Base-by-base conservation (phyloP, 2,113 vertebrate genomes). In the Esox niger region DNA sequence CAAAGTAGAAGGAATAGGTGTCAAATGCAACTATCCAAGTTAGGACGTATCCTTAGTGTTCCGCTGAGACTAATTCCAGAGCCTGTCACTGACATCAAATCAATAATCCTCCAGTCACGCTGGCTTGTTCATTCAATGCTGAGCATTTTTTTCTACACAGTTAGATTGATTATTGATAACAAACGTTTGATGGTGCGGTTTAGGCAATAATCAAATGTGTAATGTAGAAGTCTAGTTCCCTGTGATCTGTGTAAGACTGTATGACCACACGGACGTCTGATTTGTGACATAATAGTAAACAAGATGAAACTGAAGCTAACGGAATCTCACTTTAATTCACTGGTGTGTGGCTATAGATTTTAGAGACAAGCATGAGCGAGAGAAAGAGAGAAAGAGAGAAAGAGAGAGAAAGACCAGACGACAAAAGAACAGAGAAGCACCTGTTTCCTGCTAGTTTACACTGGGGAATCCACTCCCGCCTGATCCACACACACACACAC, bases 11-110 rank as follows among this genome's bases (percentile, higher is more conserved):
- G 87, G 72, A 90, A 15, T 86, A 88, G 87, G 84, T 84, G 89
- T 85, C 86, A 88, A 86, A 89, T 85, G 82, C 81, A 88, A 90
- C 90, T 90, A 89, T 75, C 80, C 83, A 77, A 78, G 83, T 81
- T 84, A 82, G 77, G 82, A 86, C 57, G 68, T 88, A 90, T 88
- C 83, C 89, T 89, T 86, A 84, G 84, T 74, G 69, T 33, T 71
- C 75, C 79, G 82, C 80, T 66, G 79, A 79, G 80, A 87, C 78
- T 76, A 75, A 83, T 65, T 72, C 75, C 79, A 62, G 71, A 74
- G 84, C 79, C 77, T 47, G 72, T 54, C 69, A 62, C 68, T 80
- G 87, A 86, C 89, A 78, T 80, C 78, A 88, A 91, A 90, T 91
- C 89, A 88, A 89, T 91, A 87, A 83, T 77, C 73, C 65, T 79